These are phyloP conservation scores for Stictocephala bisonia DNA, from an alignment of 2,888 invertebrate genomes.

Conservation along the genomic window DNA sequence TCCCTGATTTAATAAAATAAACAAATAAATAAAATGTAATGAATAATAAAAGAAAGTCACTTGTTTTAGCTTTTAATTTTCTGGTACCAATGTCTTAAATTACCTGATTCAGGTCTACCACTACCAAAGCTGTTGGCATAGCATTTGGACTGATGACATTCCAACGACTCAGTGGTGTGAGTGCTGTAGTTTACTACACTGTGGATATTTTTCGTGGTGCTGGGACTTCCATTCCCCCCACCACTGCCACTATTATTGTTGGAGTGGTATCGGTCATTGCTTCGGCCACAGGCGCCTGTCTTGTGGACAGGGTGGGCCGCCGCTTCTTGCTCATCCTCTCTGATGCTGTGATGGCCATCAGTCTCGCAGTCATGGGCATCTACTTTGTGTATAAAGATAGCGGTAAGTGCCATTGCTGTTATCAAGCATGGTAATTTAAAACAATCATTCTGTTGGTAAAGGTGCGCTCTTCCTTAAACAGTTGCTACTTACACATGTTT, in stretches of 20 bases:
- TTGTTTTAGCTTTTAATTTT: not conserved
- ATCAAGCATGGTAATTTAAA: too few relatives aligned
- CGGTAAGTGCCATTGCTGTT: too few relatives aligned
- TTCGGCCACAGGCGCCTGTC: conserved; percentile 57
- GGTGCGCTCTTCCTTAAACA: too few relatives aligned
- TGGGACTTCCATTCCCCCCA: conserved; percentile 57
- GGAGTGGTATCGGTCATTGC: conserved; percentile 62
- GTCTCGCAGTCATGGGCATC: conserved; percentile 59
- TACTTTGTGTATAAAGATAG: conserved; percentile 59
- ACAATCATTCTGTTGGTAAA: too few relatives aligned
- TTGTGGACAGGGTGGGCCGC: conserved; percentile 64
- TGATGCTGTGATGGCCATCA: conserved; percentile 61
- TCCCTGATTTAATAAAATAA: not conserved
- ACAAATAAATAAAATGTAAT: too few relatives aligned
- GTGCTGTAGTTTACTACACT: conserved; percentile 62
- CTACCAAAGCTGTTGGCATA: conserved; percentile 56
- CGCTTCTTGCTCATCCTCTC: conserved; percentile 64
- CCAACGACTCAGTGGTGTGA: conserved; percentile 62
- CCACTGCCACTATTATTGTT: conserved; percentile 63
- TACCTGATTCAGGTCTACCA: conserved; percentile 62
- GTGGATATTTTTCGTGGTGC: conserved; percentile 60
- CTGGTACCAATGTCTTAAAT: not conserved
- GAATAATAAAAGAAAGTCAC: too few relatives aligned
- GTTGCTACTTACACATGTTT: too few relatives aligned
- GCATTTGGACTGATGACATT: conserved; percentile 65